Percentiles rank a stretch among this genome's conserved stretches.
phyloP scores from a whole-genome alignment of 2,888 invertebrate genomes.

The Apotomis turbidana region DNA sequence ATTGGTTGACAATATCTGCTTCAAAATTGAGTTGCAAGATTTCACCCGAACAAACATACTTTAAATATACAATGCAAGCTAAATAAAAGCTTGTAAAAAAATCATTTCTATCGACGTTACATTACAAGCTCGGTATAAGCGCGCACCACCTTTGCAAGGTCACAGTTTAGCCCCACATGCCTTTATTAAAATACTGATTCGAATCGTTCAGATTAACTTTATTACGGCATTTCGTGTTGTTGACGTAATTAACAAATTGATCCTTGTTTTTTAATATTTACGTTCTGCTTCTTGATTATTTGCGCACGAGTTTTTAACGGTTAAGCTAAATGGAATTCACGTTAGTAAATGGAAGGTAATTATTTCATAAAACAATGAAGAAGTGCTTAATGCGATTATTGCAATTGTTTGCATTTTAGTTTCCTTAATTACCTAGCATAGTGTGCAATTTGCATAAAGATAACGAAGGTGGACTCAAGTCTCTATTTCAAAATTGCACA shows the following conservation, averaged over 20 bases:
- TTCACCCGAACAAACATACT: no score
- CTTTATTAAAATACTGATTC: constrained; percentile 38
- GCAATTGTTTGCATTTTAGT: neutral
- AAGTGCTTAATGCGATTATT: neutral
- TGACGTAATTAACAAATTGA: constrained; percentile 38
- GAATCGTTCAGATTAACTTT: constrained; percentile 51
- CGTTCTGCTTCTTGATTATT: constrained; percentile 25
- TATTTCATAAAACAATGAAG: neutral
- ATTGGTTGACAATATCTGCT: no score
- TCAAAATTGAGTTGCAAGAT: no score
- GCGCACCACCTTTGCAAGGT: constrained; percentile 59
- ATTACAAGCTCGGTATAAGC: no score
- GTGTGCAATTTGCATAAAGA: neutral
- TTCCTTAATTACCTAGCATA: neutral
- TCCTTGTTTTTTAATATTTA: constrained; percentile 22
- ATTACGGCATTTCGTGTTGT: constrained; percentile 47
- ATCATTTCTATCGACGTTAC: no score
- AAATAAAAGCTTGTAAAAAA: no score
- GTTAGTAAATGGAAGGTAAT: neutral
- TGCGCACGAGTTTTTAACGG: neutral
- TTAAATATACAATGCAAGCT: no score
- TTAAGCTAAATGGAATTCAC: neutral
- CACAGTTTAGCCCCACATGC: constrained; percentile 45
- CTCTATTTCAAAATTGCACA: neutral
- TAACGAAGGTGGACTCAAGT: neutral